Evolutionary conservation across 2,113 vertebrate genomes (phyloP), one percentile per base, ranked within the genome.

Genomic region (Ellobius talpinus): DNA sequence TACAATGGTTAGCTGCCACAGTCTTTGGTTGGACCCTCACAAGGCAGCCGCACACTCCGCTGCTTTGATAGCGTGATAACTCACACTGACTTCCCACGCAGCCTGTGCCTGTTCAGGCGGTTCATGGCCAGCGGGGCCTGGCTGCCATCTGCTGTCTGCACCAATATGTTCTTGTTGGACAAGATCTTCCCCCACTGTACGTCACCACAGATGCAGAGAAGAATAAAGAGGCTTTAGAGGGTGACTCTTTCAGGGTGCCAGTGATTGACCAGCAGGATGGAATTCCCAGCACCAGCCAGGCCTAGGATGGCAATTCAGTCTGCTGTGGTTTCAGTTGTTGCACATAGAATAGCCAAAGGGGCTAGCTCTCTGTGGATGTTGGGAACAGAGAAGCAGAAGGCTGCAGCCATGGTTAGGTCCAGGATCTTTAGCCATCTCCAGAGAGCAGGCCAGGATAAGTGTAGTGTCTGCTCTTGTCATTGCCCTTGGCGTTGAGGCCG

Each of bases 211-310:
- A 99, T 98, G 78, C 99, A 99, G 99, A 99, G 99, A 99, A 99
- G 99, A 99, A 99, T 99, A 99, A 99, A 99, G 99, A 99, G 99
- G 99, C 99, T 99, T 99, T 99, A 99, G 99, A 99, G 99, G 99
- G 99, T 99, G 99, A 99, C 99, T 99, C 99, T 99, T 99, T 99
- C 99, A 0, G 99, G 98, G 97, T 99, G 99, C 70, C 99, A 99
- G 98, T 99, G 99, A 99, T 99, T 99, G 98, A 99, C 98, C 97
- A 99, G 98, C 98, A 99, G 98, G 95, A 99, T 99, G 1, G 98
- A 98, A 97, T 99, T n/a, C 99, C 50, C 99, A 99, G 0, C 98
- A 96, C 88, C 98, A 26, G 12, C 98, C 99, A 98, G 7, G 99
- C 98, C 98, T 3, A 98, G 99, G 97, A 99, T 99, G 72, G 99